Evolutionary conservation across 2,888 invertebrate species (phyloP).

Genomic region (Yponomeuta sedellus): DNA sequence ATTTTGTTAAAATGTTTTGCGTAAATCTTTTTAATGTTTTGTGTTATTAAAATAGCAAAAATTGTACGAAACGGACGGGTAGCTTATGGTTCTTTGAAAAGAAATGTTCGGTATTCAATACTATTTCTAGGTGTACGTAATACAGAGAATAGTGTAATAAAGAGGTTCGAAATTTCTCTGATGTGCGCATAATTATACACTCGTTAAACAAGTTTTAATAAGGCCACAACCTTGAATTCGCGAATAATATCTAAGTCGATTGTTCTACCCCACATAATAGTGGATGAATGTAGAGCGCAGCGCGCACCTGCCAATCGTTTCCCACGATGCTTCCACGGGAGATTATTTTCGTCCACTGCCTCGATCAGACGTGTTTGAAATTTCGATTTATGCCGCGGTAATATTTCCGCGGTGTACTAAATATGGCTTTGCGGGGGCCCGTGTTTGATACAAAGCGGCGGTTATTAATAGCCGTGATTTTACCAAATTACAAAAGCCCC

Average conservation of each 20-base stretch:
- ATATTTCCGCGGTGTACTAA: slow-evolving; percentile 59
- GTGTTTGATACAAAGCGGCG: slow-evolving; percentile 58
- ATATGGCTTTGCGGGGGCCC: slow-evolving; percentile 48
- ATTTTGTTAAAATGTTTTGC: too few species aligned
- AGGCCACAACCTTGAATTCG: too few species aligned
- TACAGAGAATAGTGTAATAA: too few species aligned
- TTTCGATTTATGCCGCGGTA: slow-evolving; percentile 33
- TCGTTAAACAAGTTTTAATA: too few species aligned
- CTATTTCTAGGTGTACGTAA: too few species aligned
- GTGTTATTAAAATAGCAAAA: too few species aligned
- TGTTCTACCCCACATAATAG: not conserved
- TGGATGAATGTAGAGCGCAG: not conserved
- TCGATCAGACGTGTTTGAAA: not conserved
- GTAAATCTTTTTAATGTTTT: too few species aligned
- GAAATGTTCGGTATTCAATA: too few species aligned
- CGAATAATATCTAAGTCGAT: not conserved
- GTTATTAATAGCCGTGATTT: slow-evolving; percentile 72
- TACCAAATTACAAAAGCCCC: slow-evolving; percentile 44
- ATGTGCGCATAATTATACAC: too few species aligned
- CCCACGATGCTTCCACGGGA: not conserved
- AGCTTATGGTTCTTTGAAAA: too few species aligned
- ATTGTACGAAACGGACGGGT: too few species aligned
- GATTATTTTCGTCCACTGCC: slow-evolving; percentile 9
- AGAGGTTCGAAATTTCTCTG: too few species aligned
- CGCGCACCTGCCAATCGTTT: slow-evolving; percentile 7